Evolutionary conservation across 2,888 invertebrate genomes (phyloP).

Genomic region (Gymnocheta viridis): DNA sequence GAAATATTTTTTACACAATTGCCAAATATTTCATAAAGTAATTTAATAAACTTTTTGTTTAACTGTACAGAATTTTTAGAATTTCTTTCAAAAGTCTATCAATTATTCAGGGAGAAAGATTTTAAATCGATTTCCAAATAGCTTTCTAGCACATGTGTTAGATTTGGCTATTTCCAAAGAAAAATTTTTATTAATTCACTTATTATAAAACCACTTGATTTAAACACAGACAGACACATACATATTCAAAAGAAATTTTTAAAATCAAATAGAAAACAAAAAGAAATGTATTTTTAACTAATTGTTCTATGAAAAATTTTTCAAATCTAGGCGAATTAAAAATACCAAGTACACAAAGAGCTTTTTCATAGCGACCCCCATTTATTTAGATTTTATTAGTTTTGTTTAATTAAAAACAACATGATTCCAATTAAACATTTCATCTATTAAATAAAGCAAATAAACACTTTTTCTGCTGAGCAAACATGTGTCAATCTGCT

Average conservation of each 20-base stretch:
- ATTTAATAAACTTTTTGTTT: neutral
- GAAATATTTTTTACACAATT: neutral
- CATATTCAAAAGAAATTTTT: neutral
- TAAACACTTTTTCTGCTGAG: conserved; percentile 19
- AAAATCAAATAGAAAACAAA: neutral
- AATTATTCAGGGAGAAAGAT: neutral
- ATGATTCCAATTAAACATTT: conserved; percentile 31
- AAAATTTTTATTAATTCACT: conserved; percentile 3
- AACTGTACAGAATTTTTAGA: too few relatives aligned
- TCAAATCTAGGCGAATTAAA: neutral
- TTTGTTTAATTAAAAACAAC: neutral
- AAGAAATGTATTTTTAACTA: neutral
- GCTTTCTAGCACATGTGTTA: neutral
- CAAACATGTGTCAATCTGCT: conserved; percentile 61
- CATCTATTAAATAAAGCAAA: conserved; percentile 28
- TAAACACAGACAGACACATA: neutral
- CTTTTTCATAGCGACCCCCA: neutral
- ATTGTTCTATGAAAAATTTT: neutral
- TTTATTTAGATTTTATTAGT: neutral
- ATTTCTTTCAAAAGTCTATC: neutral
- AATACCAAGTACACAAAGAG: neutral
- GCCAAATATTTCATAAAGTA: neutral
- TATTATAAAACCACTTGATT: conserved; percentile 12
- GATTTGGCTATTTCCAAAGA: neutral
- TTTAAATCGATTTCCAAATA: neutral